These are phyloP conservation scores for Cinclus mexicanus DNA, from an alignment of 2,113 vertebrate species.

Conservation along the genomic window DNA sequence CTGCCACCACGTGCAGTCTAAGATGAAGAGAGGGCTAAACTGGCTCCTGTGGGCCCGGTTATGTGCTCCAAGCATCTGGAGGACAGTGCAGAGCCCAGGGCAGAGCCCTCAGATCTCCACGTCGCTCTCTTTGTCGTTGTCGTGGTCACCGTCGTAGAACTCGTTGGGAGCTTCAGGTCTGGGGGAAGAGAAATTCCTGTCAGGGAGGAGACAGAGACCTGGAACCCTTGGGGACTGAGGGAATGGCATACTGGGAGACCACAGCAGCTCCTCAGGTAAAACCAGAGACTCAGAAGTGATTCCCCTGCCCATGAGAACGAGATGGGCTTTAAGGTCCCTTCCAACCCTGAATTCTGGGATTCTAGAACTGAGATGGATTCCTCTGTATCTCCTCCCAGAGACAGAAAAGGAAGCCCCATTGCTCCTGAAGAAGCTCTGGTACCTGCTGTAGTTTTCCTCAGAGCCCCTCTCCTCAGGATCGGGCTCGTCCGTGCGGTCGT, in stretches of 20 bases:
- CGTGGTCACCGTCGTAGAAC: conserved; percentile 97
- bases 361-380: not conserved
- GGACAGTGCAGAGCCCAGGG: not conserved
- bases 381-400: not conserved
- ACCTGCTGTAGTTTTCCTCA: conserved; percentile 94
- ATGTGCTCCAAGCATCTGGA: not conserved
- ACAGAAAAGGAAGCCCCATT: not conserved
- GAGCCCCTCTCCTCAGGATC: conserved; percentile 92
- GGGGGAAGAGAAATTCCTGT: not conserved
- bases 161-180: conserved; percentile 95
- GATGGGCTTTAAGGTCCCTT: not conserved
- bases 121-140: conserved; percentile 98
- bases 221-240: not conserved
- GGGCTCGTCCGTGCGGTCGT: conserved; percentile 91
- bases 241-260: not conserved
- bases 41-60: not conserved
- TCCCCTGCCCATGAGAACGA: not conserved
- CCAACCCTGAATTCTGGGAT: not conserved
- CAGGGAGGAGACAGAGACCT: not conserved
- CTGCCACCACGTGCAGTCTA: not conserved
- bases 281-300: not conserved
- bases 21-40: not conserved
- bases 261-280: not conserved
- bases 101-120: conserved; percentile 89
- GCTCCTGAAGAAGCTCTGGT: not conserved